Conservation (phyloP, 2,113 vertebrate species). For the Pangasianodon hypophthalmus region DNA sequence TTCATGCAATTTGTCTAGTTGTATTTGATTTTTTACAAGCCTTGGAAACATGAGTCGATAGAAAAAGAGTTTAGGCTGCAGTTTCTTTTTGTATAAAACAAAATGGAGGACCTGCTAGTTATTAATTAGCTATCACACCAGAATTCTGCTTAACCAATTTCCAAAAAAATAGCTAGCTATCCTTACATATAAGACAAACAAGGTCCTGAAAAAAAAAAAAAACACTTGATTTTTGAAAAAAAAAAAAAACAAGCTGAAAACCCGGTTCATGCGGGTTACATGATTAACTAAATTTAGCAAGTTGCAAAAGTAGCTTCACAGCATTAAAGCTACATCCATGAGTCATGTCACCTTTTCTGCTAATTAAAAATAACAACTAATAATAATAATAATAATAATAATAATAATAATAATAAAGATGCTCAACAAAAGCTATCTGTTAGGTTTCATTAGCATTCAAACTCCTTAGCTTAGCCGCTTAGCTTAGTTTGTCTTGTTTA, state of each 20-base stretch:
- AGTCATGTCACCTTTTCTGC: background rate
- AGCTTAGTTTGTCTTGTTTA: background rate
- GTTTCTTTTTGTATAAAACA: background rate
- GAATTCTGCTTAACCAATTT: background rate
- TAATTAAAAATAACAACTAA: background rate
- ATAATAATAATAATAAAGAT: too few relatives aligned
- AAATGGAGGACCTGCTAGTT: background rate
- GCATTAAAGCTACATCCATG: background rate
- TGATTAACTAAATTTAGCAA: background rate
- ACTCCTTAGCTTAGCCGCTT: background rate
- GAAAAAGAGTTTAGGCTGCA: too few relatives aligned
- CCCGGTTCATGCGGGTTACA: background rate
- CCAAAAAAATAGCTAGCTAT: background rate
- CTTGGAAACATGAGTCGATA: background rate
- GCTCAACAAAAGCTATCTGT: background rate
- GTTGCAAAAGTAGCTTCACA: background rate
- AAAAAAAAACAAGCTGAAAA: too few relatives aligned
- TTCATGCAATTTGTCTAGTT: background rate
- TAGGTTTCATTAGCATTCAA: background rate
- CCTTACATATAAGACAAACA: background rate
- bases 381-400: too few relatives aligned
- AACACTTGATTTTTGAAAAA: background rate
- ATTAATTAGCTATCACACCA: background rate
- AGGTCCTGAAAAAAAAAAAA: background rate
- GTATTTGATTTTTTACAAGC: background rate